These are phyloP conservation scores for Bombus picipes DNA, from an alignment of 1,140 invertebrate genomes.

Conservation along the genomic window DNA sequence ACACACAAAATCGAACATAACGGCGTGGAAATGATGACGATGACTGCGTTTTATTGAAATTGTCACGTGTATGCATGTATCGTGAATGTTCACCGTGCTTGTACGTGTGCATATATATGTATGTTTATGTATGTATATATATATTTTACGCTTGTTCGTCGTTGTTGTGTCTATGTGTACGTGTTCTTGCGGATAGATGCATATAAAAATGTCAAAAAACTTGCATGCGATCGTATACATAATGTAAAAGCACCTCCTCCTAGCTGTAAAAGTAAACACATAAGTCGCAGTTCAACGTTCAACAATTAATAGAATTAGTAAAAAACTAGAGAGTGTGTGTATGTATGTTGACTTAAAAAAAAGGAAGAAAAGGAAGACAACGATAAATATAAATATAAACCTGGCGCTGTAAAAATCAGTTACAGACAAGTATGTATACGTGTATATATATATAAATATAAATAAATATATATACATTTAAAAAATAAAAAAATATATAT, in stretches of 20 bases:
- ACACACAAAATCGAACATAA: constrained; percentile 47
- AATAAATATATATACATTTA: constrained; percentile 32
- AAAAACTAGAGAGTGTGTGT: constrained; percentile 68
- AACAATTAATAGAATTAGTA: constrained; percentile 81
- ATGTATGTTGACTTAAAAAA: not conserved
- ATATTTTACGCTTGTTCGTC: not conserved
- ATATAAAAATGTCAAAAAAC: constrained; percentile 64
- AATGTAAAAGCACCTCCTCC: constrained; percentile 80
- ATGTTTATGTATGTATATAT: not conserved
- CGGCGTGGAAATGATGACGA: constrained; percentile 20
- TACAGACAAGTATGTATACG: constrained; percentile 51
- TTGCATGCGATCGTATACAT: constrained; percentile 62
- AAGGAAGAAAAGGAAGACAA: constrained; percentile 41
- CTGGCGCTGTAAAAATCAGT: constrained; percentile 68
- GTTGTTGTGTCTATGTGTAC: not conserved
- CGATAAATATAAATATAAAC: constrained; percentile 47
- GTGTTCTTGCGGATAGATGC: constrained; percentile 39
- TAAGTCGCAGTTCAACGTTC: constrained; percentile 69
- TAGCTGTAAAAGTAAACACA: constrained; percentile 82
- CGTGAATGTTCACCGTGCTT: constrained; percentile 4
- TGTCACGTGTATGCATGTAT: constrained; percentile 11
- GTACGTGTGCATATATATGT: constrained; percentile 16
- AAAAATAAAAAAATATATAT: constrained; percentile 19
- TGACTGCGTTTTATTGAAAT: not conserved
- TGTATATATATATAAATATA: constrained; percentile 45